Conservation (phyloP, 2,113 vertebrate genomes). For the Anolis carolinensis region DNA sequence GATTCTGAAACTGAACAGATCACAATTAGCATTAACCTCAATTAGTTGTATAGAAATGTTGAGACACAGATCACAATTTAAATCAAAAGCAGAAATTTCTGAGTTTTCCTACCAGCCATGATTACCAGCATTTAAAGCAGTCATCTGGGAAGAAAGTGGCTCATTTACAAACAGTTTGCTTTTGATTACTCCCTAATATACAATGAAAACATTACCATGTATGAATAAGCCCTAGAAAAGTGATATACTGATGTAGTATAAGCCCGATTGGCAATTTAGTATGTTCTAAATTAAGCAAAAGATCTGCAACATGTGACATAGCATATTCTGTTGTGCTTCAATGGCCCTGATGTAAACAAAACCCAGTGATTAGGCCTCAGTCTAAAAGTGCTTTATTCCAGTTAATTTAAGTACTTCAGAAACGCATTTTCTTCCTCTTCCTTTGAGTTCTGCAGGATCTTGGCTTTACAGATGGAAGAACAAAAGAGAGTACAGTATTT, state of each 20-base stretch:
- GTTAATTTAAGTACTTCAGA: conserved; percentile 6
- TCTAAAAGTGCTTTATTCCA: conserved; percentile 32
- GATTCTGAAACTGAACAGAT: neutral
- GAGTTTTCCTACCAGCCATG: neutral
- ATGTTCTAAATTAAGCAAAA: neutral
- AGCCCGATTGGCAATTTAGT: neutral
- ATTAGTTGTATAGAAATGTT: neutral
- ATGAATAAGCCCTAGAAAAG: neutral
- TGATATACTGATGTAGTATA: neutral
- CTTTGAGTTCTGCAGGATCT: conserved; percentile 16
- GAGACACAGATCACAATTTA: neutral
- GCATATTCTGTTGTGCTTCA: neutral
- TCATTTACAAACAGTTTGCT: neutral
- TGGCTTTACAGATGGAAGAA: conserved; percentile 36
- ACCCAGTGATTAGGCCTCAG: conserved; percentile 16
- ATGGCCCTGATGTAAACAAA: neutral
- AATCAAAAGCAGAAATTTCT: neutral
- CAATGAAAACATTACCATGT: neutral
- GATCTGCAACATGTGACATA: neutral
- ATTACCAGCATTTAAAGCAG: neutral
- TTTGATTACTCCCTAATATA: neutral
- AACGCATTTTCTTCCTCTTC: conserved; percentile 25
- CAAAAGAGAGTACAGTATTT: conserved; percentile 30
- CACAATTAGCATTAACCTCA: neutral
- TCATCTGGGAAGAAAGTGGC: neutral